Percentiles rank a stretch among this genome's conserved stretches.
These are phyloP conservation scores for Bombyx mandarina DNA, from an alignment of 1,140 invertebrate genomes.

Conservation along the genomic window DNA sequence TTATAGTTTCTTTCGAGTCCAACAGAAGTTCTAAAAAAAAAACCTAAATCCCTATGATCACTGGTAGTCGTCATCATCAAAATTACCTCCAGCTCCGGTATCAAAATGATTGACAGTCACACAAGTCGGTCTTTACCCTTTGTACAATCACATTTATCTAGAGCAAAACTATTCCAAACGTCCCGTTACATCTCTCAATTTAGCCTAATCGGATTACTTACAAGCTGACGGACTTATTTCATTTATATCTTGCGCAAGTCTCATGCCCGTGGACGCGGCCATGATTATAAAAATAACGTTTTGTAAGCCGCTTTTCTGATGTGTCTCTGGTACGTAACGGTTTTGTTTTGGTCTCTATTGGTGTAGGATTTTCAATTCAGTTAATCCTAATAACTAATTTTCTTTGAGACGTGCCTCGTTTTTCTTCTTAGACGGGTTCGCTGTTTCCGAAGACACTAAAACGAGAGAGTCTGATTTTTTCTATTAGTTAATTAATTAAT, in stretches of 20 bases:
- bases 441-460: too few relatives aligned
- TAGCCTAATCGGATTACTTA: slow-evolving; percentile 61
- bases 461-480: too few relatives aligned
- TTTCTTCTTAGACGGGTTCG: too few relatives aligned
- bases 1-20: too few relatives aligned
- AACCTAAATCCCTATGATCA: too few relatives aligned
- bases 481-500: too few relatives aligned
- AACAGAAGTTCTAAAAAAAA: too few relatives aligned
- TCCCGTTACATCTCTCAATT: slow-evolving; percentile 46
- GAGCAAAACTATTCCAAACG: slow-evolving; percentile 13
- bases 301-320: slow-evolving; percentile 9
- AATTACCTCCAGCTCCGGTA: too few relatives aligned
- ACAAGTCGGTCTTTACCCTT: background rate
- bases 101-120: too few relatives aligned
- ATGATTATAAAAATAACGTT: slow-evolving; percentile 4
- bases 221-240: slow-evolving; percentile 34
- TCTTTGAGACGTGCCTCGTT: too few relatives aligned
- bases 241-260: slow-evolving; percentile 28
- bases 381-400: background rate
- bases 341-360: slow-evolving; percentile 1
- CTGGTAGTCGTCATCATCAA: too few relatives aligned
- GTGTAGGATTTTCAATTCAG: background rate
- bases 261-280: slow-evolving; percentile 4
- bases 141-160: slow-evolving; percentile 7
- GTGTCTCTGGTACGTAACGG: slow-evolving; percentile 2